Evolutionary conservation across 2,113 vertebrate species (phyloP), one percentile per base, ranked within the genome.

Genomic region (Lepus europaeus): DNA sequence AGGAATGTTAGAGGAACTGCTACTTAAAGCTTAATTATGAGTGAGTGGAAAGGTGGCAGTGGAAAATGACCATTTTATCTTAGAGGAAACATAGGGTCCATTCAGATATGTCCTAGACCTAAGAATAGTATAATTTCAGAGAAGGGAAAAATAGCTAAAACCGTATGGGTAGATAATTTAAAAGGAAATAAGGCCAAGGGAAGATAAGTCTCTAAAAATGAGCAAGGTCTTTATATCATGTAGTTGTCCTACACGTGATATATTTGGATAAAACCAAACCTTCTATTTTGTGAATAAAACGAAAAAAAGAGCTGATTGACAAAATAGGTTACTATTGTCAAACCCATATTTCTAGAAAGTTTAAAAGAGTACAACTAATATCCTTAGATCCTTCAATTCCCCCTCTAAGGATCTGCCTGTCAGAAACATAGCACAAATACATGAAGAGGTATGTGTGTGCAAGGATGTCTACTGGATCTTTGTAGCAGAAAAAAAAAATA

Each of bases 121-220:
- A 92, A 90, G 19, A 96, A 94, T 72, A 96, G 86, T 10, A 80
- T 9, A 78, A 51, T 72, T 81, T 86, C n/a, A 19, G 63, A 51
- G 56, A 16, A 13, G 6, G 10, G 29, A 36, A 13, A 79, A 31
- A 66, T 29, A 68, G 20, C 31, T 51, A 84, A 80, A 78, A 80
- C 49, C 49, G 27, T 53, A 27, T 45, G 73, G 36, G 74, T 36
- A 92, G 73, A 80, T 36, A 85, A 74, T 66, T 80, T 45, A 85
- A 74, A 85, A 86, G 68, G 86, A 59, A 94, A 89, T 2, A 81
- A 33, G 61, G 39, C 7, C 53, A 22, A 72, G 86, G 53, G 14
- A 77, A 66, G 76, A 72, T n/a, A 93, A 69, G 51, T 31, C n/a
- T 91, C 12, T 78, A 92, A 81, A 84, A 81, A 80, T 88, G 29